These are phyloP conservation scores for Ceratosolen solmsi DNA, from an alignment of 1,140 invertebrate species.

Conservation along the genomic window DNA sequence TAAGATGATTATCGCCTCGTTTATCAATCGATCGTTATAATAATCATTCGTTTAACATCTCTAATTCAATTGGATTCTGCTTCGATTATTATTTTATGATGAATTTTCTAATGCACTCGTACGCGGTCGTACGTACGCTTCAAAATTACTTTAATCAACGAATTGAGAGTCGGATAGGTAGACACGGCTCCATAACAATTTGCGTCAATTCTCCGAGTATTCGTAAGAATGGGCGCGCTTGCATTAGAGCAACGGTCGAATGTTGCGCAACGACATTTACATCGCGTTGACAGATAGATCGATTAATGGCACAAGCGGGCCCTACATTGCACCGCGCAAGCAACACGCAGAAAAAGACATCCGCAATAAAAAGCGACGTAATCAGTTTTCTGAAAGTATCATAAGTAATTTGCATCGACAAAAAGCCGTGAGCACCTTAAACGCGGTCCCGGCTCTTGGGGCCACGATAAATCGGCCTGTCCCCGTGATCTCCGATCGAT, in stretches of 20 bases:
- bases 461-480: neutral
- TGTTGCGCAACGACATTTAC: neutral
- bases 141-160: no score
- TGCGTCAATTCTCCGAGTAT: neutral
- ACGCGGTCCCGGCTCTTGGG: neutral
- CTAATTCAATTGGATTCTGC: no score
- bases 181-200: neutral
- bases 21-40: neutral
- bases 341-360: neutral
- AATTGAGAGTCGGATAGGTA: no score
- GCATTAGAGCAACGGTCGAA: neutral
- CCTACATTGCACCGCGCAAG: neutral
- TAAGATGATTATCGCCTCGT: no score
- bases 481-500: neutral
- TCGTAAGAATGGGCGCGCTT: neutral
- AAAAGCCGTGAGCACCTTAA: neutral
- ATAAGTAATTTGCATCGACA: conserved; percentile 22
- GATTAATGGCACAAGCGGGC: neutral
- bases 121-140: no score
- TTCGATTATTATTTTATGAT: no score
- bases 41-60: neutral
- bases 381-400: neutral
- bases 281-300: neutral
- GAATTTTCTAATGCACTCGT: no score
- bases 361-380: neutral